phyloP scores from a whole-genome alignment of 2,888 invertebrate genomes.

The Drosophila quinaria region DNA sequence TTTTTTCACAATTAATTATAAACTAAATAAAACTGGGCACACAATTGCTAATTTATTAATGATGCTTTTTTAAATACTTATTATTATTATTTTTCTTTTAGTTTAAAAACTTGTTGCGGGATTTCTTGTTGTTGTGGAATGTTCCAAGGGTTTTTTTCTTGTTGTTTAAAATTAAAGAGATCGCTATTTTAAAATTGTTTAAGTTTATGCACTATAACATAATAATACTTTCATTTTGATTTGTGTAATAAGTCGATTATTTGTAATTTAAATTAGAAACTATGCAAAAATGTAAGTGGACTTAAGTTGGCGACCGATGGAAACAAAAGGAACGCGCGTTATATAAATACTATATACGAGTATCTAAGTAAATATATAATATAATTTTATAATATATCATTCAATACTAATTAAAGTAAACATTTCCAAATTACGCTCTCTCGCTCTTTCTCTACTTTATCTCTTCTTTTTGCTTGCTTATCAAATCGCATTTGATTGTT shows the following conservation, averaged over 20 bases:
- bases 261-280: conserved; percentile 30
- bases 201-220: conserved; percentile 71
- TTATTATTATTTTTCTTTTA: conserved; percentile 29
- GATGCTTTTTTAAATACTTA: conserved; percentile 30
- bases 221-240: conserved; percentile 72
- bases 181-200: conserved; percentile 71
- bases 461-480: background rate
- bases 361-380: conserved; percentile 25
- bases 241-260: conserved; percentile 25
- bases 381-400: conserved; percentile 5
- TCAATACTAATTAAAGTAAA: conserved; percentile 26
- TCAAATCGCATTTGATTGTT: conserved; percentile 41
- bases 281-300: conserved; percentile 53
- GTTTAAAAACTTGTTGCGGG: conserved; percentile 31
- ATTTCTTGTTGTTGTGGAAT: conserved; percentile 57
- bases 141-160: conserved; percentile 56
- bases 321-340: conserved; percentile 54
- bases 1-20: conserved; percentile 51
- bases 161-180: conserved; percentile 70
- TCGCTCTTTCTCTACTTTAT: background rate
- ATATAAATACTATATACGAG: conserved; percentile 29
- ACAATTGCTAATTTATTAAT: conserved; percentile 66
- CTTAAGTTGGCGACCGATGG: conserved; percentile 44
- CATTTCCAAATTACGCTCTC: conserved; percentile 10
- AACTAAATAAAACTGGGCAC: conserved; percentile 77